Evolutionary conservation across 2,113 vertebrate genomes (phyloP), one percentile per base, ranked within the genome.

Genomic region (Rhegmatorhina hoffmannsi): DNA sequence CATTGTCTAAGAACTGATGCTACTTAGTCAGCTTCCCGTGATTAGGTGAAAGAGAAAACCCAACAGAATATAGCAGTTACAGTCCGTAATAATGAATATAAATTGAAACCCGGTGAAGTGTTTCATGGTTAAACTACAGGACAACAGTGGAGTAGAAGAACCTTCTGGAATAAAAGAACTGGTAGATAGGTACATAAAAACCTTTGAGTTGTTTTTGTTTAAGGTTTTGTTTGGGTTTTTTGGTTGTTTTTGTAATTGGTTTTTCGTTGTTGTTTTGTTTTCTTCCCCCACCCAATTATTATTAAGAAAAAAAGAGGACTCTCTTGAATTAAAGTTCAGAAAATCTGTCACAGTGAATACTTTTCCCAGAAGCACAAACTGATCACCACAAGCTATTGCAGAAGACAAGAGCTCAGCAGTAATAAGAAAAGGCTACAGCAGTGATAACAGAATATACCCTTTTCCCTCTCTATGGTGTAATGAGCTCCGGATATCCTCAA

Each of bases 21-120:
- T 92, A 89, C 50, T 88, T 89, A 79, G 25, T 77, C 84, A 94
- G 34, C 23, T 95, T 93, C 80, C 56, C 64, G 34, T 78, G 80
- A 89, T 81, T 66, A 90, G 38, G 26, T 90, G 40, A 86, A 85
- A 94, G 34, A 89, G 52, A 92, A 92, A 83, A 62, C 28, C 23
- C 60, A 59, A 53, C 7, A 70, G 46, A 90, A 77, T 53, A 59
- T 5, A 69, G 66, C 4, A 82, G 67, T 44, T 90, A 50, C 17
- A 88, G 52, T 90, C 43, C 40, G 43, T 63, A 89, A 90, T 63
- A 86, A 76, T 66, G 75, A 90, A 88, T 77, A 84, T 56, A 90
- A 93, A 93, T 77, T 90, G 43, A 89, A 92, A 89, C n/a, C 53
- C 64, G 55, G 23, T 0, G 18, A 59, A 70, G 23, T 49, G 36